A percentile compares a stretch with the other conserved stretches of the same genome.
These are phyloP conservation scores for Antheraea pernyi DNA, from an alignment of 1,140 invertebrate species.

Conservation along the genomic window DNA sequence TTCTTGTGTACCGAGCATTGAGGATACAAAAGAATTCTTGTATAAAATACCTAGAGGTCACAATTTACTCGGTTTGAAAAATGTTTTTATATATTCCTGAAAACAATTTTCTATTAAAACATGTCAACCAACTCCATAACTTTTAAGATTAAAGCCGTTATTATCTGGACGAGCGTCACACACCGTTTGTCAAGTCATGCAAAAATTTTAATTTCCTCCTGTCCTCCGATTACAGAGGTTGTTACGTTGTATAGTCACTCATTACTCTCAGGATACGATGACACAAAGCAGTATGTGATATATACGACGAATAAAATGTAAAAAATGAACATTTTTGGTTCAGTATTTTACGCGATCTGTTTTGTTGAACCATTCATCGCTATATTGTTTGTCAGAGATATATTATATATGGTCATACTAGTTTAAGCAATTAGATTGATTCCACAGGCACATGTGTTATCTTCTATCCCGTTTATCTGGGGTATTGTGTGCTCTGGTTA, in stretches of 20 bases:
- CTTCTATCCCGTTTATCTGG: no score
- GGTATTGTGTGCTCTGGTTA: no score
- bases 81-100: no score
- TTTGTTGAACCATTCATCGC: neutral
- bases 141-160: constrained; percentile 16
- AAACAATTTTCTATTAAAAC: neutral
- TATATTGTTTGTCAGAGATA: neutral
- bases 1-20: no score
- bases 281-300: neutral
- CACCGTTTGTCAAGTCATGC: constrained; percentile 22
- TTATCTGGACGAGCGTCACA: constrained; percentile 8
- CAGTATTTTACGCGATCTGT: neutral
- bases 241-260: neutral
- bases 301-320: neutral
- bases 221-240: neutral
- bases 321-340: neutral
- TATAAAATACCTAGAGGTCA: no score
- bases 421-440: neutral
- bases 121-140: neutral
- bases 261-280: neutral
- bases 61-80: no score
- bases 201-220: constrained; percentile 24
- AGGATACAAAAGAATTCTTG: no score
- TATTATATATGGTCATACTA: neutral
- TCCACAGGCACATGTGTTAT: no score